Conservation (phyloP, 2,113 vertebrate species). For the Bostrychus sinensis region DNA sequence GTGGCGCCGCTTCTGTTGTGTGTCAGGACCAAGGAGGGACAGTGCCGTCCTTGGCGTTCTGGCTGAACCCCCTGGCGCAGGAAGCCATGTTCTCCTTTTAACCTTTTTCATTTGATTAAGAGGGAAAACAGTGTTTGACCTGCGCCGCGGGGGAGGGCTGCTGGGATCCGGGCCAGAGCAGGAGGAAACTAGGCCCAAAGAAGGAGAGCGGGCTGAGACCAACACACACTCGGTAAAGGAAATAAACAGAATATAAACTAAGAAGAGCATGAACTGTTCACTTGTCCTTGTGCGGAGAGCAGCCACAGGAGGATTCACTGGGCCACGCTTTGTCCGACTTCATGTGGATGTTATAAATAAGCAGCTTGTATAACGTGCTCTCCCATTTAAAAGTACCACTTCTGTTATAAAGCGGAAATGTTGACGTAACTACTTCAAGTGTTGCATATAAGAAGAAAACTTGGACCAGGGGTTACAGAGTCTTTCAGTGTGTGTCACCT, state of each 20-base stretch:
- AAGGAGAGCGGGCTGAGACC: slow-evolving; percentile 34
- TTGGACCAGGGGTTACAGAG: no score
- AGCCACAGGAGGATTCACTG: neutral
- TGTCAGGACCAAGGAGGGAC: slow-evolving; percentile 29
- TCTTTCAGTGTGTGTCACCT: no score
- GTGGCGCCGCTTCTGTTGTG: slow-evolving; percentile 47
- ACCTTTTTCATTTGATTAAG: slow-evolving; percentile 69
- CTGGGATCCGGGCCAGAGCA: slow-evolving; percentile 60
- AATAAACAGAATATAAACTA: neutral
- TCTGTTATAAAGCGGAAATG: neutral
- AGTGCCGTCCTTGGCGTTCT: slow-evolving; percentile 53
- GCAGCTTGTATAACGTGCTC: neutral
- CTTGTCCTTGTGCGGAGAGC: neutral
- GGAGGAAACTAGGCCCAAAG: slow-evolving; percentile 41
- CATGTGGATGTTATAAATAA: neutral
- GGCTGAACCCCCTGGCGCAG: slow-evolving; percentile 45
- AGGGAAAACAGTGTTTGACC: slow-evolving; percentile 60
- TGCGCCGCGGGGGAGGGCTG: slow-evolving; percentile 38
- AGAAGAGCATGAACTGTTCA: neutral
- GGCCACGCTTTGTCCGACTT: neutral
- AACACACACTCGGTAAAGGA: slow-evolving; percentile 3
- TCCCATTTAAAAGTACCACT: neutral
- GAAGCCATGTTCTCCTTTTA: slow-evolving; percentile 61
- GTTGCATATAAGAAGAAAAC: no score
- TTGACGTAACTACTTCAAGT: no score